Evolutionary conservation across 2,797 vertebrate species (phyloP).

Genomic region (Scolopax bukidnonensis): DNA sequence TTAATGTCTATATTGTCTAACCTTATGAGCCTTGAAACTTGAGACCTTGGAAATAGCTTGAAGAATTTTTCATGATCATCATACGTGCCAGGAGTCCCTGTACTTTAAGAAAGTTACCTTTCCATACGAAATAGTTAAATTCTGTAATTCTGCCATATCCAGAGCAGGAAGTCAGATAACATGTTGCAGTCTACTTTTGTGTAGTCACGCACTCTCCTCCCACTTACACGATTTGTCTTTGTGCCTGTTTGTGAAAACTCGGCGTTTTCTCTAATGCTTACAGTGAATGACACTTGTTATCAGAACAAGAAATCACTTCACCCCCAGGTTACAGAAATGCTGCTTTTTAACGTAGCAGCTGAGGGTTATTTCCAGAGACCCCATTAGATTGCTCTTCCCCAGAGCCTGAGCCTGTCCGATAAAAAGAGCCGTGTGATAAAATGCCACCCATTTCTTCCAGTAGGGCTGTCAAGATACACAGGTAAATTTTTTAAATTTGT

Average conservation of each 20-base stretch:
- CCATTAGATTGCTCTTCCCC: not conserved
- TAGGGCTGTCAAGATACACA: not conserved
- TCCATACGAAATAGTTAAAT: not conserved
- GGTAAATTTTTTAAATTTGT: constrained; percentile 16
- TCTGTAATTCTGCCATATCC: no score
- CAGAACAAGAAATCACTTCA: not conserved
- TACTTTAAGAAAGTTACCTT: not conserved
- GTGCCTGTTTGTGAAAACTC: not conserved
- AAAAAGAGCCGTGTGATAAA: constrained; percentile 1
- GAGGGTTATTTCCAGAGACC: not conserved
- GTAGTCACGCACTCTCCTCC: not conserved
- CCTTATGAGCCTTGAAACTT: not conserved
- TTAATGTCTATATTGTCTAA: not conserved
- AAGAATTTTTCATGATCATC: not conserved
- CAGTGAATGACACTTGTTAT: not conserved
- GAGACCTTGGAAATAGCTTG: not conserved
- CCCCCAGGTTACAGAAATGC: not conserved
- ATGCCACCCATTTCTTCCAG: constrained; percentile 2
- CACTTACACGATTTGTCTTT: rapidly evolving
- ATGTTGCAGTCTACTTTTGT: not conserved
- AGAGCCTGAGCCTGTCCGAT: not conserved
- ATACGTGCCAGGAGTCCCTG: not conserved
- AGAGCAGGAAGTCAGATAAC: not conserved
- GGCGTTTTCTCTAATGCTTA: rapidly evolving
- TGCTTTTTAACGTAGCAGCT: not conserved